Conservation (phyloP, 1,140 invertebrate genomes). For the Ceratitis capitata region DNA sequence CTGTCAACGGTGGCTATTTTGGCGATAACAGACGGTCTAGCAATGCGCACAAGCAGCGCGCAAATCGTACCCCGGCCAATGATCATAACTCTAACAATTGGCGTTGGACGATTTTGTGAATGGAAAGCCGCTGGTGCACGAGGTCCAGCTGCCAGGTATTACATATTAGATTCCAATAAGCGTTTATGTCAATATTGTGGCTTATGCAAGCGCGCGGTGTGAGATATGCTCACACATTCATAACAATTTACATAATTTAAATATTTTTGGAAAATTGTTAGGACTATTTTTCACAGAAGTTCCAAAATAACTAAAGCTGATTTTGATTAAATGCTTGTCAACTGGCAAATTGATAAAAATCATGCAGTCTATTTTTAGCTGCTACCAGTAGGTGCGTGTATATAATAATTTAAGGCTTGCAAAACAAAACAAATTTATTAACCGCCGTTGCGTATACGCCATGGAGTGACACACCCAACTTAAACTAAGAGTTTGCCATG, state of each 20-base stretch:
- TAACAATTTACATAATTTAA: not conserved
- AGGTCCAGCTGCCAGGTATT: not conserved
- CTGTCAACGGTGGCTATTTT: conserved; percentile 30
- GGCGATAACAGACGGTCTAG: not conserved
- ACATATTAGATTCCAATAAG: not conserved
- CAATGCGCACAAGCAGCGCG: not conserved
- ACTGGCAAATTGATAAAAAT: not conserved
- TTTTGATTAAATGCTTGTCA: conserved; percentile 35
- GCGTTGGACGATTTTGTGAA: conserved; percentile 18
- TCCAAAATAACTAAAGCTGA: conserved; percentile 5
- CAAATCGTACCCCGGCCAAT: too few relatives aligned
- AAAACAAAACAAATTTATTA: not conserved
- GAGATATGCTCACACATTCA: not conserved
- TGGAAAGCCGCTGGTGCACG: not conserved
- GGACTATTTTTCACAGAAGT: not conserved
- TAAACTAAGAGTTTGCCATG: too few relatives aligned
- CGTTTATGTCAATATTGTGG: not conserved
- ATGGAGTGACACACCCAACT: not conserved
- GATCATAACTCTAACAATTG: too few relatives aligned
- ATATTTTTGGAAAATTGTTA: not conserved
- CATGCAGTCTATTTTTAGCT: not conserved
- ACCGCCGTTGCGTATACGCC: not conserved
- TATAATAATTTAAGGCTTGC: not conserved
- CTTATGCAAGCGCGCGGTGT: not conserved
- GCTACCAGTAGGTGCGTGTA: not conserved